Percentiles rank a stretch among this genome's conserved stretches.
Evolutionary conservation across 2,113 vertebrate species (phyloP).

Genomic region (Vulpes vulpes): DNA sequence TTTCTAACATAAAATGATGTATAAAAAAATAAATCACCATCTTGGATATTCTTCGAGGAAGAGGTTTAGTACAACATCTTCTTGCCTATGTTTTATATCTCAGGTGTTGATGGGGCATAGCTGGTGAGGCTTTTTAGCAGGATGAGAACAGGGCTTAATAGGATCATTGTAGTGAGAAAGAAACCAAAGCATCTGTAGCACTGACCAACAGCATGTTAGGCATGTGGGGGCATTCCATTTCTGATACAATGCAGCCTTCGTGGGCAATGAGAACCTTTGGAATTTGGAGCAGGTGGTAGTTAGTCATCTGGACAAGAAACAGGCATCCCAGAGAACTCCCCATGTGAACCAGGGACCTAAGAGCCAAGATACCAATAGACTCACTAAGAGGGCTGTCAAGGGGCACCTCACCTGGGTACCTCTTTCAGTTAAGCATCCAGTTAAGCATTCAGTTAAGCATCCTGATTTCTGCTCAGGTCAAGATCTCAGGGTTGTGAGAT

Average conservation of each 20-base stretch:
- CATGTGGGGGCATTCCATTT: accelerated
- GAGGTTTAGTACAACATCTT: accelerated
- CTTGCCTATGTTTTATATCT: not conserved
- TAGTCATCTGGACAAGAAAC: not conserved
- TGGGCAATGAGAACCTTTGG: not conserved
- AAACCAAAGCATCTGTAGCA: accelerated
- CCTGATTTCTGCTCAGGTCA: not conserved
- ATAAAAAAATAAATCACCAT: not conserved
- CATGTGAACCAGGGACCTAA: accelerated
- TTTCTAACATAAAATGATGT: not conserved
- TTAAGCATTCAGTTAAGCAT: not conserved
- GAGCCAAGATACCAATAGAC: accelerated
- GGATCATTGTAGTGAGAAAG: not conserved
- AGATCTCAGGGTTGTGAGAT: not conserved
- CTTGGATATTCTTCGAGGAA: not conserved
- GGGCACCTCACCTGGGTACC: not conserved
- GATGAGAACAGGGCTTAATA: not conserved
- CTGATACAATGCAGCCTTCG: accelerated
- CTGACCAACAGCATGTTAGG: accelerated
- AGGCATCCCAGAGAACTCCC: not conserved
- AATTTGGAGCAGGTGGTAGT: not conserved
- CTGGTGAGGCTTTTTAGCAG: not conserved
- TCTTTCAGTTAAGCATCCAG: not conserved
- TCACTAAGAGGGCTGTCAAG: not conserved
- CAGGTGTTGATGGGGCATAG: accelerated